These are phyloP conservation scores for Erpetoichthys calabaricus DNA, from an alignment of 2,797 vertebrate species.

Conservation along the genomic window DNA sequence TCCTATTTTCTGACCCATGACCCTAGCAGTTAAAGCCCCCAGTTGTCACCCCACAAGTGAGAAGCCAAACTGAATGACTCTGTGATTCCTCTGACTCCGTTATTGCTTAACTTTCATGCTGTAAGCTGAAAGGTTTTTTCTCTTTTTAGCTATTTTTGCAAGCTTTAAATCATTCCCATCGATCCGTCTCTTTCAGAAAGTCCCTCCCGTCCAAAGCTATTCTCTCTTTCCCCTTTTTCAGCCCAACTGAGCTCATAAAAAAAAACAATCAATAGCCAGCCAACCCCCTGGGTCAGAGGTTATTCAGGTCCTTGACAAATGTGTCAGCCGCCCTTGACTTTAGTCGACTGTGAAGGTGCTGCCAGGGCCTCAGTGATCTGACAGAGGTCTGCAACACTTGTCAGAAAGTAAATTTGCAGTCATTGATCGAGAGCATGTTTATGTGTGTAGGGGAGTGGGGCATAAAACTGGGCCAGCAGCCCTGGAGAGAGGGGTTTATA, in stretches of 20 bases:
- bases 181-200: slow-evolving; percentile 56
- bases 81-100: slow-evolving; percentile 29
- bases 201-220: slow-evolving; percentile 25
- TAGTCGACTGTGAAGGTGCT: slow-evolving; percentile 43
- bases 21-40: background rate
- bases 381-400: slow-evolving; percentile 44
- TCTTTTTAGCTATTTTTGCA: slow-evolving; percentile 7
- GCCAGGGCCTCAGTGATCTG: slow-evolving; percentile 43
- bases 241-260: slow-evolving; percentile 59
- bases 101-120: slow-evolving; percentile 42
- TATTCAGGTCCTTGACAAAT: slow-evolving; percentile 81
- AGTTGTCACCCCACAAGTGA: background rate
- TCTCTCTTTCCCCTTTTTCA: slow-evolving; percentile 40
- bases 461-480: slow-evolving; percentile 30
- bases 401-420: slow-evolving; percentile 60
- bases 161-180: slow-evolving; percentile 64
- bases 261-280: slow-evolving; percentile 73
- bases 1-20: slow-evolving; percentile 2
- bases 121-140: slow-evolving; percentile 28
- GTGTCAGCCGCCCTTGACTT: slow-evolving; percentile 57
- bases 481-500: slow-evolving; percentile 37
- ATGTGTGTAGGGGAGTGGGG: background rate
- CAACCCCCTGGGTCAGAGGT: slow-evolving; percentile 69
- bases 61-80: slow-evolving; percentile 5
- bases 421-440: slow-evolving; percentile 34